Conservation (phyloP, 2,888 invertebrate genomes). For the Seira musarum region DNA sequence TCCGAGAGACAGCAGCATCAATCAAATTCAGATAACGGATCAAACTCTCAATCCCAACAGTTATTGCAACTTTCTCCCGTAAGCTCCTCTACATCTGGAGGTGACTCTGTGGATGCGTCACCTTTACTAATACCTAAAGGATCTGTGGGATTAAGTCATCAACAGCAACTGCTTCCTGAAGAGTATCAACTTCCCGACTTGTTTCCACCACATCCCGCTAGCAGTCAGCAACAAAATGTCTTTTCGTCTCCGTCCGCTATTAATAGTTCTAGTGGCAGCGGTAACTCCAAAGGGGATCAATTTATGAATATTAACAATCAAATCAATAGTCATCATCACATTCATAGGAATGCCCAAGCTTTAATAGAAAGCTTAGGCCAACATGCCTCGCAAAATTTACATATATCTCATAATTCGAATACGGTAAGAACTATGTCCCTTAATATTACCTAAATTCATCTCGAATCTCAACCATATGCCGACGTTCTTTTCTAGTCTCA, state of each 20-base stretch:
- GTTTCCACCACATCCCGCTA: slow-evolving; percentile 61
- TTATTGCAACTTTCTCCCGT: slow-evolving; percentile 50
- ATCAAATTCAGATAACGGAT: slow-evolving; percentile 43
- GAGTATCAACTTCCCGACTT: slow-evolving; percentile 69
- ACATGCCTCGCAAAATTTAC: slow-evolving; percentile 43
- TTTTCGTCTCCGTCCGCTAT: slow-evolving; percentile 40
- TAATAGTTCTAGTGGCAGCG: slow-evolving; percentile 28
- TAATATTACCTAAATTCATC: no score
- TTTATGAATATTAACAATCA: slow-evolving; percentile 55
- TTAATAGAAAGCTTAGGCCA: slow-evolving; percentile 57
- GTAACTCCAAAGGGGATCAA: slow-evolving; percentile 54
- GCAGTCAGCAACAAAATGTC: slow-evolving; percentile 40
- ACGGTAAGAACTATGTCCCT: slow-evolving; percentile 31
- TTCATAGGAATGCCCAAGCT: slow-evolving; percentile 57
- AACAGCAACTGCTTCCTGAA: slow-evolving; percentile 60
- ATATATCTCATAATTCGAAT: slow-evolving; percentile 18
- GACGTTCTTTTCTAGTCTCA: slow-evolving; percentile 22
- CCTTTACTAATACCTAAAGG: slow-evolving; percentile 57
- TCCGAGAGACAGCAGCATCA: slow-evolving; percentile 44
- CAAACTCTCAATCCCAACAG: slow-evolving; percentile 37
- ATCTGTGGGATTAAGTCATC: slow-evolving; percentile 35
- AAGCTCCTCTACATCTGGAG: slow-evolving; percentile 26
- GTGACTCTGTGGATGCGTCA: slow-evolving; percentile 61
- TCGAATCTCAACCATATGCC: no score
- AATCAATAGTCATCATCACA: slow-evolving; percentile 55